A percentile compares a stretch with the other conserved stretches of the same genome.
These are phyloP conservation scores for Solenodon paradoxus DNA, from an alignment of 2,113 vertebrate genomes.

Conservation along the genomic window DNA sequence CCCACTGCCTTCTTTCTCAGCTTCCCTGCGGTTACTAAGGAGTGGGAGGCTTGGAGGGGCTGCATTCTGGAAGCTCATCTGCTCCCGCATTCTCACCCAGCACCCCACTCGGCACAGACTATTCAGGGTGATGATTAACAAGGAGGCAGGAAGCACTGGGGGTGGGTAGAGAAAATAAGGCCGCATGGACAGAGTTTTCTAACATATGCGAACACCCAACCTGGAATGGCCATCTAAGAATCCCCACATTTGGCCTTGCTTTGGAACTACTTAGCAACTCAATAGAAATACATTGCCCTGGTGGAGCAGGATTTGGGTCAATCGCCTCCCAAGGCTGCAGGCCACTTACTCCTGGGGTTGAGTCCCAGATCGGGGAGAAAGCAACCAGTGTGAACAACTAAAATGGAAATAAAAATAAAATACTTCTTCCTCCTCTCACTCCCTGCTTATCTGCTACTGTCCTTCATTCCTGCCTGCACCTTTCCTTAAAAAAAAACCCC, in stretches of 20 bases:
- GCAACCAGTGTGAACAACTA: too few relatives aligned
- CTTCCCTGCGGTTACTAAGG: constrained; percentile 68
- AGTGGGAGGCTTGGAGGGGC: constrained; percentile 73
- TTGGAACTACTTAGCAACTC: background rate
- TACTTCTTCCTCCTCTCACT: too few relatives aligned
- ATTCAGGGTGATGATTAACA: constrained; percentile 63
- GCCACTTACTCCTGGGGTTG: too few relatives aligned
- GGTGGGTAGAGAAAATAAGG: background rate
- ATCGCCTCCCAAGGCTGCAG: too few relatives aligned
- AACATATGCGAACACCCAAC: background rate
- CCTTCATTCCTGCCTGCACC: too few relatives aligned
- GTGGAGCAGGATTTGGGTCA: too few relatives aligned
- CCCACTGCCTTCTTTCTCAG: constrained; percentile 20
- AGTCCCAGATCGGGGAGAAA: too few relatives aligned
- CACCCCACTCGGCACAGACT: constrained; percentile 68
- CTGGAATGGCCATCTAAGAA: background rate
- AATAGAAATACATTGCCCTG: background rate
- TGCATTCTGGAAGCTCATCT: constrained; percentile 73
- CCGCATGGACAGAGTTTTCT: background rate
- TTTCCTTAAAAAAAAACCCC: too few relatives aligned
- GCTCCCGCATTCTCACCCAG: constrained; percentile 69
- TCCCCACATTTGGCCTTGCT: background rate
- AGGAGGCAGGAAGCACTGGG: constrained; percentile 45
- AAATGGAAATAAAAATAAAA: too few relatives aligned
- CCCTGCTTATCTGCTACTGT: too few relatives aligned